Conservation (phyloP, 2,888 invertebrate genomes). For the Eugnorisma glareosa region DNA sequence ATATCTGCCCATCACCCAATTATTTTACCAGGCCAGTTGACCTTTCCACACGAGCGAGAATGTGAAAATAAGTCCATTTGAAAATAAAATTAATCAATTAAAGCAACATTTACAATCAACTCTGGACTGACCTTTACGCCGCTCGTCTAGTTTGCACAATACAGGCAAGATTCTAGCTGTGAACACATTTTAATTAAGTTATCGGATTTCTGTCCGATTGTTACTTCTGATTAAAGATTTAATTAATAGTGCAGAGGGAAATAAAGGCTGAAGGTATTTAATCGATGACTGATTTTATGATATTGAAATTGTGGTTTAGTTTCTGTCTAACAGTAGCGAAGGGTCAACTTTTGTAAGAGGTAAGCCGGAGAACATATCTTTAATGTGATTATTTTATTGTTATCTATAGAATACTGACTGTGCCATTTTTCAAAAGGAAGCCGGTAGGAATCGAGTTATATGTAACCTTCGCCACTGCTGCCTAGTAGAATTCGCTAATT, state of each 20-base stretch:
- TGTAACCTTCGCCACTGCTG: no score
- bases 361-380: no score
- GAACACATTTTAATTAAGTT: slow-evolving; percentile 55
- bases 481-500: background rate
- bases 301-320: background rate
- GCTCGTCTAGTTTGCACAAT: slow-evolving; percentile 23
- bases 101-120: slow-evolving; percentile 25
- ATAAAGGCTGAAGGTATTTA: slow-evolving; percentile 13
- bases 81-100: slow-evolving; percentile 12
- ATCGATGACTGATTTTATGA: background rate
- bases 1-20: background rate
- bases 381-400: no score
- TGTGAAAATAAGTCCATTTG: background rate
- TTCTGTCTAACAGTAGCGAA: no score
- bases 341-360: no score
- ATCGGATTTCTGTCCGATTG: slow-evolving; percentile 30
- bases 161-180: slow-evolving; percentile 22
- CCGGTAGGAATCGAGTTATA: no score
- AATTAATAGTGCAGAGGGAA: slow-evolving; percentile 35
- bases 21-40: background rate
- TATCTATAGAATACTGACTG: no score
- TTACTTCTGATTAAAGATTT: slow-evolving; percentile 40
- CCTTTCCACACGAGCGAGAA: background rate
- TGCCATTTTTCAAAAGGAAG: no score
- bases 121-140: slow-evolving; percentile 22